Percentiles rank a stretch among this genome's conserved stretches.
These are phyloP conservation scores for Acrobasis suavella DNA, from an alignment of 2,888 invertebrate genomes.

Conservation along the genomic window DNA sequence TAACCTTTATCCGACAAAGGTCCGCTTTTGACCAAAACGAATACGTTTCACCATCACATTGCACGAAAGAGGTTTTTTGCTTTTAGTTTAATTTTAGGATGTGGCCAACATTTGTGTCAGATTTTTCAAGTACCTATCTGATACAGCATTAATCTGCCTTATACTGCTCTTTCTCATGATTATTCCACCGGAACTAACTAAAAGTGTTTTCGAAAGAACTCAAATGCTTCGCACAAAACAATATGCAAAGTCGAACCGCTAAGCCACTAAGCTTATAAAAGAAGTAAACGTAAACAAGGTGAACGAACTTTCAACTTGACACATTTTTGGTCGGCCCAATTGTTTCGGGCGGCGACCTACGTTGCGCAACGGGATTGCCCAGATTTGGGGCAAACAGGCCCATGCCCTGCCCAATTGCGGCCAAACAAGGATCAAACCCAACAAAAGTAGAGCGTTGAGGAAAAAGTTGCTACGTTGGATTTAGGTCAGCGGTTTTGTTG, in stretches of 20 bases:
- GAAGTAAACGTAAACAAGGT: slow-evolving; percentile 74
- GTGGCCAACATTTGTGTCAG: too few species aligned
- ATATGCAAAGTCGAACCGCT: too few species aligned
- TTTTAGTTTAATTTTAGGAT: too few species aligned
- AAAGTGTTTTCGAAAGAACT: too few species aligned
- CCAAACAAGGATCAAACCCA: slow-evolving; percentile 8
- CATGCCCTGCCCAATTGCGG: slow-evolving; percentile 18
- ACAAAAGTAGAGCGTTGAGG: slow-evolving; percentile 19
- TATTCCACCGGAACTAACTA: too few species aligned
- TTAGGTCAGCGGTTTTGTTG: slow-evolving; percentile 14
- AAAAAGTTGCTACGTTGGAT: slow-evolving; percentile 5
- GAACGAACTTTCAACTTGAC: slow-evolving; percentile 80
- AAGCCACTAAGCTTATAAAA: slow-evolving; percentile 39
- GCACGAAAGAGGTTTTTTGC: slow-evolving; percentile 47
- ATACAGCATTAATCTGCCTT: too few species aligned
- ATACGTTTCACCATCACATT: slow-evolving; percentile 37
- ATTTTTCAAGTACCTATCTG: too few species aligned
- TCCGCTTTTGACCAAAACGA: slow-evolving; percentile 7
- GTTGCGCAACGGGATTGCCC: slow-evolving; percentile 67
- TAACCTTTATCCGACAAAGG: slow-evolving; percentile 10
- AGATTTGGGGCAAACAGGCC: slow-evolving; percentile 19
- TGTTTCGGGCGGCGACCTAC: slow-evolving; percentile 71
- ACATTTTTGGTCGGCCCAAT: slow-evolving; percentile 79
- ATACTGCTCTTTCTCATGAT: too few species aligned
- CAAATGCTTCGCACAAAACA: too few species aligned